Percentiles rank a stretch among this genome's conserved stretches.
phyloP scores from a whole-genome alignment of 2,888 invertebrate species.

The Cerastis rubricosa region DNA sequence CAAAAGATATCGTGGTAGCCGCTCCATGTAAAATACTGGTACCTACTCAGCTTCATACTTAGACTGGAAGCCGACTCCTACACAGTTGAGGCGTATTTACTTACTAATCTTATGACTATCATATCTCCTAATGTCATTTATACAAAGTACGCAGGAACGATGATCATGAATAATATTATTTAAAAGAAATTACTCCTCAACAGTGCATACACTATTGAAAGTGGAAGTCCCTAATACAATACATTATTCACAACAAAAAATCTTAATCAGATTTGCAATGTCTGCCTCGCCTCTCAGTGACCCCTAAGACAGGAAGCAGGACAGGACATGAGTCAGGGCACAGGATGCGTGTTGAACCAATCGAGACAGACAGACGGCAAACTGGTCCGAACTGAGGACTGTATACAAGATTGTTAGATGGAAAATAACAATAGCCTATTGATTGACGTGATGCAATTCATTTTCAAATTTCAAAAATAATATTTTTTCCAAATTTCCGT shows the following conservation, averaged over 20 bases:
- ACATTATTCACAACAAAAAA: background rate
- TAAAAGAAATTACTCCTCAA: background rate
- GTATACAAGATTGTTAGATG: background rate
- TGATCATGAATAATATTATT: background rate
- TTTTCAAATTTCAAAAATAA: background rate
- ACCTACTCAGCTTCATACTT: background rate
- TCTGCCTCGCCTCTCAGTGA: conserved; percentile 17
- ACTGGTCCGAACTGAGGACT: conserved; percentile 30
- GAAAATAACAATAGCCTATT: background rate
- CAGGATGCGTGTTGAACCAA: conserved; percentile 44
- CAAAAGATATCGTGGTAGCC: background rate
- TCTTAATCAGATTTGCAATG: conserved; percentile 33
- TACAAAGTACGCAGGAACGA: background rate
- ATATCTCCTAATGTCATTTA: background rate
- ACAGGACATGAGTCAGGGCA: conserved; percentile 56
- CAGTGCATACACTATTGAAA: background rate
- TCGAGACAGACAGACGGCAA: conserved; percentile 32
- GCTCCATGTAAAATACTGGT: background rate
- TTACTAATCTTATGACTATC: background rate
- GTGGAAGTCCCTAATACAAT: background rate
- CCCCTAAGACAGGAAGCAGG: conserved; percentile 49
- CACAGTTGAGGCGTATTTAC: background rate
- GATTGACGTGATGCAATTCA: background rate
- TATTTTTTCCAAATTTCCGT: background rate
- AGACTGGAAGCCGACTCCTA: background rate